Evolutionary conservation across 2,888 invertebrate species (phyloP), one percentile per base, ranked within the genome.

Genomic region (Troilus luridus): DNA sequence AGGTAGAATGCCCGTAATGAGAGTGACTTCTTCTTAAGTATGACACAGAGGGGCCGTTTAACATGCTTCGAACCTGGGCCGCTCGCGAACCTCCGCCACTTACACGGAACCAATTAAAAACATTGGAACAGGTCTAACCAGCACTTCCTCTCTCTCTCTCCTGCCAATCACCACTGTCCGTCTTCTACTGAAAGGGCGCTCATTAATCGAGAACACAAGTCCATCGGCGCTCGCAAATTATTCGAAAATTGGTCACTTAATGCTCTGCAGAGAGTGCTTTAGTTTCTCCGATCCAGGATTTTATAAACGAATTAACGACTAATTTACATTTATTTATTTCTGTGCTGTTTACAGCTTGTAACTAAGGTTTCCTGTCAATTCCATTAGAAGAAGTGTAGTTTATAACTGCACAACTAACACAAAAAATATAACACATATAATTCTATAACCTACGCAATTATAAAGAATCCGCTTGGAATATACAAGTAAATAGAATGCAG

Each of bases 41-140:
- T 41, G 72, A 77, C 72, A 77, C 72, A 41, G 67, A 19, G 19
- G 19, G 41, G 41, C 27, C 72, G 41, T 77, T 77, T 77, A 77
- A 77, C 72, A 77, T 77, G 72, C 72, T 41, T 24, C 41, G 8
- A 41, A 27, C 17, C 72, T 17, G 27, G 0, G 17, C 17, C 72
- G 27, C 41, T 41, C 17, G 72, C 72, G 27, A 77, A 24, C 14
- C 72, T 17, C 1, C 27, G 72, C 72, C 72, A 77, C 72, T 77
- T 77, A 77, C 72, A 77, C 72, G 72, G 72, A 77, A 77, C 72
- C 72, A 77, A 77, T 77, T 77, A 77, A 77, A 77, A 77, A 77
- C 72, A 41, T 77, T 41, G 27, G 41, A 77, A 77, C 72, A 77
- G 72, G 72, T 77, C 41, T 77, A 19, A 77, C 27, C 72, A 77